phyloP scores from a whole-genome alignment of 2,113 vertebrate species.

The Pogona vitticeps region DNA sequence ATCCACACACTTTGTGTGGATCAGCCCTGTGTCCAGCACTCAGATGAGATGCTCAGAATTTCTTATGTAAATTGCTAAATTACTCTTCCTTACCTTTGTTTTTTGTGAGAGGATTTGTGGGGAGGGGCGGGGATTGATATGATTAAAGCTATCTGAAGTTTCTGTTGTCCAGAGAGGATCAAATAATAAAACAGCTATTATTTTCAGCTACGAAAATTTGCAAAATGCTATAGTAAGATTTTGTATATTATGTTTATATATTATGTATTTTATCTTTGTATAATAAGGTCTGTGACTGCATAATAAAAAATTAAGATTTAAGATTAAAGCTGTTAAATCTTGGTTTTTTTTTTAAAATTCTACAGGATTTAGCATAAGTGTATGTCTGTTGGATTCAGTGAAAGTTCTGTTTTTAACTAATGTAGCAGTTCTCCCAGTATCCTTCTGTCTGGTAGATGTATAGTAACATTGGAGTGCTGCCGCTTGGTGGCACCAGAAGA shows the following conservation, averaged over 20 bases:
- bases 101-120: not conserved
- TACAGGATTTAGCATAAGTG: not conserved
- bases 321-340: not conserved
- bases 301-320: too few relatives aligned
- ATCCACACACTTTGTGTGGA: too few relatives aligned
- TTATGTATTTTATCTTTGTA: too few relatives aligned
- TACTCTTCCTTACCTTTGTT: too few relatives aligned
- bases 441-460: not conserved
- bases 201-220: too few relatives aligned
- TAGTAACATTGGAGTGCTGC: not conserved
- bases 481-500: conserved; percentile 37
- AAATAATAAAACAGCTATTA: too few relatives aligned
- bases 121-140: too few relatives aligned
- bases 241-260: too few relatives aligned
- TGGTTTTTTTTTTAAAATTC: not conserved
- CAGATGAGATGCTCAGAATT: not conserved
- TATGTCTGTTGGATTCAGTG: not conserved
- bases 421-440: not conserved
- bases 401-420: not conserved
- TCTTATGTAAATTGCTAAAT: not conserved
- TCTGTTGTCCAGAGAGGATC: too few relatives aligned
- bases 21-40: not conserved
- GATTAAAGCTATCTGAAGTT: too few relatives aligned
- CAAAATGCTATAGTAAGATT: too few relatives aligned
- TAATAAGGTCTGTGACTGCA: too few relatives aligned